phyloP scores from a whole-genome alignment of 92 coral and sea anemone species.

The Galaxea fascicularis region DNA sequence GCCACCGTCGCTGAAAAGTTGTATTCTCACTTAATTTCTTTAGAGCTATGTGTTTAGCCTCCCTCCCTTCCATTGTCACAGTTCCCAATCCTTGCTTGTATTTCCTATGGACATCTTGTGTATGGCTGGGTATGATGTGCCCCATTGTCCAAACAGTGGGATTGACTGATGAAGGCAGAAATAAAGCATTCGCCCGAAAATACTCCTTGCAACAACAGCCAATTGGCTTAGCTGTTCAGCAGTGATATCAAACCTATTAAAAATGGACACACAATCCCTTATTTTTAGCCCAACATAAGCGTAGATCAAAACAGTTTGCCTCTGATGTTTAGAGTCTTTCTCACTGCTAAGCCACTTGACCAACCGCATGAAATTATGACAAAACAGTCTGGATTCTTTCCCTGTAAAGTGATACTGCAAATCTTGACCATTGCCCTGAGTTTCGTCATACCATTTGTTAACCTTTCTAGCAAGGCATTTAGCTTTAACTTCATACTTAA shows the following conservation, averaged over 20 bases:
- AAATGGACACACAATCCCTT: slow-evolving; percentile 53
- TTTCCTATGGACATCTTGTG: slow-evolving; percentile 50
- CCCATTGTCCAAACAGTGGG: no score
- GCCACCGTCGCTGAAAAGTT: slow-evolving; percentile 58
- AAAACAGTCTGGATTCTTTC: slow-evolving; percentile 53
- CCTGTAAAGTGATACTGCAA: slow-evolving; percentile 51
- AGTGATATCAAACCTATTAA: slow-evolving; percentile 58
- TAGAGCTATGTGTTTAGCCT: slow-evolving; percentile 62
- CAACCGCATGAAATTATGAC: slow-evolving; percentile 57
- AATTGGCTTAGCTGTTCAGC: slow-evolving; percentile 52
- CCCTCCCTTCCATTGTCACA: slow-evolving; percentile 69
- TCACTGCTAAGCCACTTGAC: slow-evolving; percentile 57
- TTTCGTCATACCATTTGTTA: slow-evolving; percentile 55
- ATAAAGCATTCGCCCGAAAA: slow-evolving; percentile 58
- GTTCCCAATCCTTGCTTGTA: slow-evolving; percentile 60
- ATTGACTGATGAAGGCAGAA: slow-evolving; percentile 58
- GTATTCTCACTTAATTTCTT: slow-evolving; percentile 65
- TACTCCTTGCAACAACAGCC: slow-evolving; percentile 51
- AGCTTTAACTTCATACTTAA: slow-evolving; percentile 41
- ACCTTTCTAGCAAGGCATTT: slow-evolving; percentile 60
- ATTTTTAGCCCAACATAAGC: slow-evolving; percentile 58
- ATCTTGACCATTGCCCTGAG: slow-evolving; percentile 48
- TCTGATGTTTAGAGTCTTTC: slow-evolving; percentile 29
- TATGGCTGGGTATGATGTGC: slow-evolving; percentile 60
- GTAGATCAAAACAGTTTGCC: slow-evolving; percentile 54